Evolutionary conservation across 2,797 vertebrate genomes (phyloP).

Genomic region (Discoglossus pictus): DNA sequence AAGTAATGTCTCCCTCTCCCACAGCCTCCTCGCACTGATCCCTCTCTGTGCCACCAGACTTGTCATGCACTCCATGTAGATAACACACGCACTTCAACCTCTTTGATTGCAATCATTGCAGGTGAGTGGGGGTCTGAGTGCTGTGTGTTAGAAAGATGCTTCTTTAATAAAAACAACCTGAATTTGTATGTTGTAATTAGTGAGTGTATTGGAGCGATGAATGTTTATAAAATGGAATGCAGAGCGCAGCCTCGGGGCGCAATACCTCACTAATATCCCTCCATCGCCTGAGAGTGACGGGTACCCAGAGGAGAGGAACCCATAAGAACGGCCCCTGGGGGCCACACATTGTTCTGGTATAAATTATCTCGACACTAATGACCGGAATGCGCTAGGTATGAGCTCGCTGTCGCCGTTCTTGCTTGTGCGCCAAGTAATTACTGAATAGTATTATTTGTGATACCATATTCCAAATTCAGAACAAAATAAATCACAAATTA

Average conservation of each 20-base stretch:
- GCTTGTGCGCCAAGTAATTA: too few species aligned
- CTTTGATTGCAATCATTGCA: too few species aligned
- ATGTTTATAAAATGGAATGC: constrained; percentile 52
- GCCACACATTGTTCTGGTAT: constrained; percentile 61
- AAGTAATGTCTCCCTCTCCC: too few species aligned
- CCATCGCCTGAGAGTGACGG: constrained; percentile 61
- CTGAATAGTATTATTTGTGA: too few species aligned
- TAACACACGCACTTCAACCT: too few species aligned
- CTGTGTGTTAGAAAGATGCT: too few species aligned
- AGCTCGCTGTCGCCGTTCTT: not conserved
- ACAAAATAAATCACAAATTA: not conserved
- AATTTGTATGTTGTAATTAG: constrained; percentile 57
- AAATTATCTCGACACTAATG: constrained; percentile 63
- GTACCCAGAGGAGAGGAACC: constrained; percentile 62
- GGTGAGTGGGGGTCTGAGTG: too few species aligned
- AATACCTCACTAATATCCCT: constrained; percentile 56
- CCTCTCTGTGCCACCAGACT: too few species aligned
- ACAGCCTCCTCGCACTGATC: too few species aligned
- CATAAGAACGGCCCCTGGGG: constrained; percentile 57
- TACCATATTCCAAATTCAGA: not conserved
- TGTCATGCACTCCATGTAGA: too few species aligned
- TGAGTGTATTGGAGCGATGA: constrained; percentile 52
- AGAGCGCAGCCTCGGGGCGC: constrained; percentile 57
- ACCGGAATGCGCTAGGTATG: constrained; percentile 53
- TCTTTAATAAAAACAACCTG: constrained; percentile 59